These are phyloP conservation scores for Patella caerulea DNA, from an alignment of 2,888 invertebrate genomes.

Conservation along the genomic window DNA sequence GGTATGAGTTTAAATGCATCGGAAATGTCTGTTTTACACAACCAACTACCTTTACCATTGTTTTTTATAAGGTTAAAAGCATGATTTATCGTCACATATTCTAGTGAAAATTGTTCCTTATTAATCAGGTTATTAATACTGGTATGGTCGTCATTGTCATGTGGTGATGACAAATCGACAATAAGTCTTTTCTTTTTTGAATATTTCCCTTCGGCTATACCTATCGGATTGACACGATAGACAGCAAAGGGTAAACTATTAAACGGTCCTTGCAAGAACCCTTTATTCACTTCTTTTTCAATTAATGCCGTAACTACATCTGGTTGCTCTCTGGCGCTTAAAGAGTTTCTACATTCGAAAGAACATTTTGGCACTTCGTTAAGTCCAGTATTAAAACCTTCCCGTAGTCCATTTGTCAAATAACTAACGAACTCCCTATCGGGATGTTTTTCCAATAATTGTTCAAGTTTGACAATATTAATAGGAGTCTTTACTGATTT, in stretches of 20 bases:
- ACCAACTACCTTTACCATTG: neutral
- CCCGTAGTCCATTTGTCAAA: too few species aligned
- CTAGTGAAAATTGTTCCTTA: neutral
- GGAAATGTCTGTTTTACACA: slow-evolving; percentile 21
- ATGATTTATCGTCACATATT: neutral
- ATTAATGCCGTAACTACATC: neutral
- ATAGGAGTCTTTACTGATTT: neutral
- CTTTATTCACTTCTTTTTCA: neutral
- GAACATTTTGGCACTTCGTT: too few species aligned
- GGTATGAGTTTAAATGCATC: slow-evolving; percentile 24
- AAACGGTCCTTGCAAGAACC: neutral
- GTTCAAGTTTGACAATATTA: neutral
- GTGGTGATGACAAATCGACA: neutral
- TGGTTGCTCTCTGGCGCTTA: neutral
- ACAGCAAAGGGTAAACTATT: neutral
- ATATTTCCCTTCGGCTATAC: neutral
- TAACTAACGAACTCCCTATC: neutral
- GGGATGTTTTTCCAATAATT: neutral
- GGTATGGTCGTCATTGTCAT: neutral
- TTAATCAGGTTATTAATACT: neutral
- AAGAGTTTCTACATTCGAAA: too few species aligned
- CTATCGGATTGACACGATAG: neutral
- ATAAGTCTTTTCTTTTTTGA: neutral
- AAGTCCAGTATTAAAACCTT: too few species aligned
- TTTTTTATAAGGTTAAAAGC: neutral